Conservation (phyloP, 2,888 invertebrate genomes). For the Rutpela maculata region DNA sequence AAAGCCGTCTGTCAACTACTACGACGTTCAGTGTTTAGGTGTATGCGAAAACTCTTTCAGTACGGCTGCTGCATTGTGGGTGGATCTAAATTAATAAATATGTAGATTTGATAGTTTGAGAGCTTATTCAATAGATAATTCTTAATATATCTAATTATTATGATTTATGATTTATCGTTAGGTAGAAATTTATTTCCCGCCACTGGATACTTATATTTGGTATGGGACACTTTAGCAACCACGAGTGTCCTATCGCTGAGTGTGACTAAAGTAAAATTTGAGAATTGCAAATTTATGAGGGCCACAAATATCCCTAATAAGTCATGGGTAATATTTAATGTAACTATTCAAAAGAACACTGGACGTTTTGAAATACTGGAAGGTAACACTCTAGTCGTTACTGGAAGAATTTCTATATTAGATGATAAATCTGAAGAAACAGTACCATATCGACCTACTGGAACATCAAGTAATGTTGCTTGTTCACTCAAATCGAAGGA, state of each 20-base stretch:
- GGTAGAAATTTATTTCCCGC: slow-evolving; percentile 1
- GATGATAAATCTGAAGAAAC: slow-evolving; percentile 62
- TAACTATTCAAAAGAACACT: slow-evolving; percentile 61
- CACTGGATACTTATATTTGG: not conserved
- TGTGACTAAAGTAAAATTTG: slow-evolving; percentile 16
- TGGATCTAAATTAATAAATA: no score
- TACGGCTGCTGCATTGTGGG: no score
- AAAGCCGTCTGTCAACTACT: no score
- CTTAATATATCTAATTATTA: no score
- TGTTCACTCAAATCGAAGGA: slow-evolving; percentile 72
- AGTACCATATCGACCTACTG: not conserved
- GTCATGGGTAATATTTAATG: slow-evolving; percentile 60
- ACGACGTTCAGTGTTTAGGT: no score
- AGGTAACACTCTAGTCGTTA: slow-evolving; percentile 53
- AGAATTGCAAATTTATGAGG: slow-evolving; percentile 29
- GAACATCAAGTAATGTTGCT: no score
- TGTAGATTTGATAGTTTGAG: no score
- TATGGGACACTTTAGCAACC: slow-evolving; percentile 8
- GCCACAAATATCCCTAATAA: slow-evolving; percentile 76
- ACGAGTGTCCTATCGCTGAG: not conserved
- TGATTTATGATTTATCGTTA: no score
- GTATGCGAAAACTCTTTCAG: no score
- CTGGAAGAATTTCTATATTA: slow-evolving; percentile 57
- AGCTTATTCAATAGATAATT: no score
- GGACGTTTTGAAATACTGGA: slow-evolving; percentile 67